Conservation (phyloP, 53 echinoderm and acorn worm genomes). For the Luidia sarsii region DNA sequence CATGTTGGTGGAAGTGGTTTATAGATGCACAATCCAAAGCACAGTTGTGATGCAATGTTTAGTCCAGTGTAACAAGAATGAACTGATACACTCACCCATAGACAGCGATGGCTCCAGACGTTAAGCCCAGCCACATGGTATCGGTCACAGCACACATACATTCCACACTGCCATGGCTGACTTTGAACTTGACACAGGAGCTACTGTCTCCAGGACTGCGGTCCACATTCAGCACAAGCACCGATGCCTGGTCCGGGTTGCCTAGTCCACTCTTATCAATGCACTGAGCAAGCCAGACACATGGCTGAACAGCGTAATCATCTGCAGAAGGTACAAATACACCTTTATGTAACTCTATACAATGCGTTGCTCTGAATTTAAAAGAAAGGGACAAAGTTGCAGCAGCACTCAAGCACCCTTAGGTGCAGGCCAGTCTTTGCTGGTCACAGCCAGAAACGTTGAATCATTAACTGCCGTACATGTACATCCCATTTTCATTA, state of each 20-base stretch:
- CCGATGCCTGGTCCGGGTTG: constrained; percentile 44
- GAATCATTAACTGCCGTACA: no score
- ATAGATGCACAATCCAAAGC: no score
- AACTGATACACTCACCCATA: constrained; percentile 64
- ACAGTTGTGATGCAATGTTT: no score
- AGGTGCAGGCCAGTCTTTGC: no score
- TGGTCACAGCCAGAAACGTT: no score
- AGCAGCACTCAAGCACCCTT: background rate
- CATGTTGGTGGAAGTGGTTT: no score
- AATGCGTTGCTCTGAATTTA: no score
- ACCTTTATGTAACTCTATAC: no score
- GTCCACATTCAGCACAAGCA: constrained; percentile 80
- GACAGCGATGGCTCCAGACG: constrained; percentile 71
- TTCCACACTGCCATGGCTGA: constrained; percentile 59
- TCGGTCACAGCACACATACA: constrained; percentile 87
- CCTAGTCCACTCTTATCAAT: constrained; percentile 36
- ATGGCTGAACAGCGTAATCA: constrained; percentile 50
- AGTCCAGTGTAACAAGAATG: no score
- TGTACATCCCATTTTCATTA: no score
- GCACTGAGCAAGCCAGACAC: constrained; percentile 74
- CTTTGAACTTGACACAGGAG: constrained; percentile 65
- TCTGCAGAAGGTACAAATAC: no score
- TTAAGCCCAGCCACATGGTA: constrained; percentile 83
- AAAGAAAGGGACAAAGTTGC: background rate
- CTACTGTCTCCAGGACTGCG: constrained; percentile 73